phyloP scores from a whole-genome alignment of 2,797 vertebrate genomes.

The Capromys pilorides region DNA sequence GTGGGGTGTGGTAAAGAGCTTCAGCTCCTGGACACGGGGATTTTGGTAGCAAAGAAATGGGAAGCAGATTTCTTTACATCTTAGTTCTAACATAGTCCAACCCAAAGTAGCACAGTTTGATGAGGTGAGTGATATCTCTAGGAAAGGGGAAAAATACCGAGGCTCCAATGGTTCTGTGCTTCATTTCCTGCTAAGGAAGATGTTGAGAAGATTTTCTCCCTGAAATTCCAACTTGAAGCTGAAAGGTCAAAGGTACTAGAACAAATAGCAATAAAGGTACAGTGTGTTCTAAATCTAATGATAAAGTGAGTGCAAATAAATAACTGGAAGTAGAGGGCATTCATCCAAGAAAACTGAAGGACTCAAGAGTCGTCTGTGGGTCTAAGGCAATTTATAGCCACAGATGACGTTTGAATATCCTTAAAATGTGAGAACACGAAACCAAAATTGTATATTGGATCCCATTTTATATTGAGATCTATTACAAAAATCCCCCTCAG shows the following conservation, averaged over 20 bases:
- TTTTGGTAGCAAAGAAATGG: background rate
- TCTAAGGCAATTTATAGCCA: background rate
- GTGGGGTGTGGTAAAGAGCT: background rate
- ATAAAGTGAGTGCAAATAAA: conserved; percentile 69
- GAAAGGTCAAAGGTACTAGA: conserved; percentile 67
- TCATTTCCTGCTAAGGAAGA: conserved; percentile 64
- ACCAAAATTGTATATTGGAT: background rate
- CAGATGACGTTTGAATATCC: background rate
- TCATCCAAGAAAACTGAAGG: conserved; percentile 30
- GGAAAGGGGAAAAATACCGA: background rate
- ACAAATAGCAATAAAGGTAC: conserved; percentile 55
- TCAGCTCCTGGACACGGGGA: background rate
- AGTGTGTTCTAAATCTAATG: conserved; percentile 68
- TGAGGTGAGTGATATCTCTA: background rate
- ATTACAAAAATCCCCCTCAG: background rate
- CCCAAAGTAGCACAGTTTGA: background rate
- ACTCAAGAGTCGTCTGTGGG: background rate
- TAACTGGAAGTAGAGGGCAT: conserved; percentile 15
- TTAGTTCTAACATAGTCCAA: background rate
- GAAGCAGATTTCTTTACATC: conserved; percentile 9
- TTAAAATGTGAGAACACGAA: conserved; percentile 41
- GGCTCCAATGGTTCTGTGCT: background rate
- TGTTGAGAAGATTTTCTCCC: conserved; percentile 35
- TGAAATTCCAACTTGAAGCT: conserved; percentile 60
- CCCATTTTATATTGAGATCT: background rate